A percentile compares a stretch with the other conserved stretches of the same genome.
Evolutionary conservation across 2,888 invertebrate species (phyloP).

Genomic region (Drosophila lutescens): DNA sequence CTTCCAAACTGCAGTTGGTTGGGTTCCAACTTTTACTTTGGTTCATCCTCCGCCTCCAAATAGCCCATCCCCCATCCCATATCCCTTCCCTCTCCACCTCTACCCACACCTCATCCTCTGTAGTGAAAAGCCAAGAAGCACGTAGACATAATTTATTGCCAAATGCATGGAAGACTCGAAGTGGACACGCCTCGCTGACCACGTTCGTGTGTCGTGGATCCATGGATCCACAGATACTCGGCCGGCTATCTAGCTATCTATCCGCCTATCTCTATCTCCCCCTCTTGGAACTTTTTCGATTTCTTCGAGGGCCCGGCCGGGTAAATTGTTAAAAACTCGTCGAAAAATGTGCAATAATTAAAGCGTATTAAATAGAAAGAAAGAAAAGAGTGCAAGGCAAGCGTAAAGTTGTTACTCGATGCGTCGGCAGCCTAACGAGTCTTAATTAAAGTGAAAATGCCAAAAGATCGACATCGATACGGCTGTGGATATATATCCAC

Average conservation of each 20-base stretch:
- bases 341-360: constrained; percentile 69
- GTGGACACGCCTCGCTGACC: constrained; percentile 71
- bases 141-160: constrained; percentile 79
- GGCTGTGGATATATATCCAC: constrained; percentile 26
- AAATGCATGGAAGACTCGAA: constrained; percentile 70
- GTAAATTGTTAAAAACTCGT: constrained; percentile 53
- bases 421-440: constrained; percentile 47
- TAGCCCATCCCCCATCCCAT: not conserved
- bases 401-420: constrained; percentile 46
- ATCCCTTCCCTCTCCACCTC: not conserved
- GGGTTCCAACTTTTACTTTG: constrained; percentile 25
- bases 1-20: constrained; percentile 5
- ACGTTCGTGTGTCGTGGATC: constrained; percentile 50
- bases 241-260: constrained; percentile 1
- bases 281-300: constrained; percentile 39
- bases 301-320: constrained; percentile 32
- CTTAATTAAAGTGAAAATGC: constrained; percentile 64
- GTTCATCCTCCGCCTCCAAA: constrained; percentile 9
- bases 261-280: not conserved
- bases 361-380: constrained; percentile 33
- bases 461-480: constrained; percentile 41
- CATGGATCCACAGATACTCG: constrained; percentile 18
- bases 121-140: constrained; percentile 69
- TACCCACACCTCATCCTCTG: not conserved
- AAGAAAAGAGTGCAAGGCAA: constrained; percentile 30